phyloP scores from a whole-genome alignment of 1,140 invertebrate genomes.

The Geopemphigus sp. region DNA sequence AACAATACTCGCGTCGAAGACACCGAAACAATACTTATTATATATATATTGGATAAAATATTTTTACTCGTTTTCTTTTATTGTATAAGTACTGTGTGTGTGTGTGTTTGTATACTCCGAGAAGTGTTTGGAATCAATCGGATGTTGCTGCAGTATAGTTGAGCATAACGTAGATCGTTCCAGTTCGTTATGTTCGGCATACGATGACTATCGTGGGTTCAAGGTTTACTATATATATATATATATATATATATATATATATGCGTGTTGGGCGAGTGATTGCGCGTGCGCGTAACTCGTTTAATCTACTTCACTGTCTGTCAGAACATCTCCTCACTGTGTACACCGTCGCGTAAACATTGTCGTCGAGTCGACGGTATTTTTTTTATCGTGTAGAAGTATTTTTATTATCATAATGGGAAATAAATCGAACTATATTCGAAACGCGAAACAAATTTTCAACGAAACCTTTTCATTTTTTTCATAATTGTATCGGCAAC shows the following conservation, averaged over 20 bases:
- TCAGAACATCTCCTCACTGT: conserved; percentile 6
- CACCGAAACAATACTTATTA: too few species aligned
- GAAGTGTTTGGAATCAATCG: conserved; percentile 10
- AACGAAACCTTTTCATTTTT: too few species aligned
- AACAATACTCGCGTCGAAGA: too few species aligned
- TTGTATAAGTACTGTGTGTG: not conserved
- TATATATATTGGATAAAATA: too few species aligned
- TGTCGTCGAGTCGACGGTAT: not conserved
- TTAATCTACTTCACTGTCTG: conserved; percentile 23
- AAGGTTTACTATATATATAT: conserved; percentile 3
- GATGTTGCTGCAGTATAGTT: not conserved
- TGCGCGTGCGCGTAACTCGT: not conserved
- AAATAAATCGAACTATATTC: too few species aligned
- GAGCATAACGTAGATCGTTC: not conserved
- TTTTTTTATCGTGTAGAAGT: not conserved
- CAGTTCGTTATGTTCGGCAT: conserved; percentile 12
- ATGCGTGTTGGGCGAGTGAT: too few species aligned
- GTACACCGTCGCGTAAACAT: not conserved
- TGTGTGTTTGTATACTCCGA: not conserved
- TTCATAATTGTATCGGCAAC: too few species aligned
- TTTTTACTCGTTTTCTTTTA: not conserved
- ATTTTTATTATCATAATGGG: too few species aligned
- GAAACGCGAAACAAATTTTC: too few species aligned
- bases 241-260: too few species aligned
- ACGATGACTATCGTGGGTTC: conserved; percentile 13